Conservation (phyloP, 2,888 invertebrate species). For the Ernsta delagoae region DNA sequence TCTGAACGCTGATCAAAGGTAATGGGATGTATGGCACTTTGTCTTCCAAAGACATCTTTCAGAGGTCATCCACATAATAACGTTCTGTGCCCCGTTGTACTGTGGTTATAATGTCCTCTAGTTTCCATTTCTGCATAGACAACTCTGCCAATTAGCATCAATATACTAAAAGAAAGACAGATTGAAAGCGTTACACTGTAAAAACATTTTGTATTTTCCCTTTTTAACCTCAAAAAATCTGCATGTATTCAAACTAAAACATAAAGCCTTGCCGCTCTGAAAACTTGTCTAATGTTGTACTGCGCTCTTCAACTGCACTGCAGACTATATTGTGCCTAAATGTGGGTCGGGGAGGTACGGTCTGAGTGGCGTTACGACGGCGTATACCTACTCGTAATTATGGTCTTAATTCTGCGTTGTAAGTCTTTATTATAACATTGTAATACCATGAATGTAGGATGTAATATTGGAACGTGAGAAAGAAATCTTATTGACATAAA, state of each 20-base stretch:
- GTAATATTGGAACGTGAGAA: no score
- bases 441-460: no score
- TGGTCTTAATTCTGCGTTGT: no score
- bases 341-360: constrained; percentile 18
- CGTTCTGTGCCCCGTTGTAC: no score
- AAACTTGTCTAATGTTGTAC: constrained; percentile 20
- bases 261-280: constrained; percentile 5
- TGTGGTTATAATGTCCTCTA: no score
- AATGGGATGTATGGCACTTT: no score
- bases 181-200: neutral
- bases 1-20: no score
- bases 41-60: no score
- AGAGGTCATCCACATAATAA: no score
- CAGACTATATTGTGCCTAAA: constrained; percentile 16
- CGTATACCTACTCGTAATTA: neutral
- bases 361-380: constrained; percentile 8
- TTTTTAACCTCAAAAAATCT: constrained; percentile 1
- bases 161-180: neutral
- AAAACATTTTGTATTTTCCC: neutral
- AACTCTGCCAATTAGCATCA: neutral
- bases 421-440: no score
- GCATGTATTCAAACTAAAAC: constrained; percentile 6
- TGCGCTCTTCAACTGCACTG: constrained; percentile 17
- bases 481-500: no score
- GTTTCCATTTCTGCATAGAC: neutral